Evolutionary conservation across 2,797 vertebrate species (phyloP), one percentile per base, ranked within the genome.

Genomic region (Pantherophis vulpinus): DNA sequence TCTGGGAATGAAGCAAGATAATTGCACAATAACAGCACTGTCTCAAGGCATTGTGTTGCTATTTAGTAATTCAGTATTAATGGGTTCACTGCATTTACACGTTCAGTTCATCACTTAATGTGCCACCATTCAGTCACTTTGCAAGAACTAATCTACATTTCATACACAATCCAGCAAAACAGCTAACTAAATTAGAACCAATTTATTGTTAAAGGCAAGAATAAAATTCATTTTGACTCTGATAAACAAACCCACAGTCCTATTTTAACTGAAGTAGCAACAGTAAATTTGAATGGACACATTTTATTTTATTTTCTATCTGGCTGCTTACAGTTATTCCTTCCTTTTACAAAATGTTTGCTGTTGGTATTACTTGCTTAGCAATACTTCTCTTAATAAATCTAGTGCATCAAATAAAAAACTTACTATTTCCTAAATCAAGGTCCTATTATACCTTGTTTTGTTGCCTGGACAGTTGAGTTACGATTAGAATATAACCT

Each of bases 401-500:
- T 16, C 20, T 25, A 94, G 59, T 89, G 94, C 93, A 32, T 91
- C 29, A 56, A 95, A 42, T 86, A 27, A 56, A 95, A 89, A 56
- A 86, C 60, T 94, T 60, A 94, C 89, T 93, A 95, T 56, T 87
- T 60, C 93, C 60, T 79, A 93, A 60, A 93, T 90, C 1, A 1
- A 96, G 94, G 58, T 42, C 89, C 88, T 92, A 25, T 83, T 47
- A 91, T 88, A 93, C 54, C 59, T 94, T 87, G 51, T 42, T 91
- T 42, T 92, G 25, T 55, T 1, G 87, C 51, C 95, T 89, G 92
- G 1, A 29, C 54, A 88, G 37, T 93, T 96, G 90, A 94, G 70
- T 88, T 87, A 42, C 0, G 0, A 79, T 94, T 95, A 94, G 93
- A 87, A 93, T 92, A 90, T 90, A 94, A 79, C 5, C 29, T 86